Evolutionary conservation across 1,140 invertebrate genomes (phyloP).

Genomic region (Drosophila orena): DNA sequence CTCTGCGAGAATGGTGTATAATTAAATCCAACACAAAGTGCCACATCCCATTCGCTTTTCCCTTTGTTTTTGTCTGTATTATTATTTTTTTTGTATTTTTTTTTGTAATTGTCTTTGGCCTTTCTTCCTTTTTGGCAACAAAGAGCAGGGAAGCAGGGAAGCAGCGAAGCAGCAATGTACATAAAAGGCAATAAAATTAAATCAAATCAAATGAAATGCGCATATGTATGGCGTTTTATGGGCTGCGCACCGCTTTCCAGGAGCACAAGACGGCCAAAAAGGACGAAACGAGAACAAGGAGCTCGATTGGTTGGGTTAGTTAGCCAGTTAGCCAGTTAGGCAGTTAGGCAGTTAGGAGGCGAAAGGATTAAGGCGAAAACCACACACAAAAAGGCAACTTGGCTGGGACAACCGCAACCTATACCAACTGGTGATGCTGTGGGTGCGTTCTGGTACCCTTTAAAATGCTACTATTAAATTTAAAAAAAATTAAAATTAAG

Average conservation of each 20-base stretch:
- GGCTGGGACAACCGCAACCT: slow-evolving; percentile 20
- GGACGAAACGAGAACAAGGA: background rate
- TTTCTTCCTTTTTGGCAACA: slow-evolving; percentile 24
- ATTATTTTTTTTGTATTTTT: background rate
- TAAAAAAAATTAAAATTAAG: background rate
- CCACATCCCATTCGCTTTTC: background rate
- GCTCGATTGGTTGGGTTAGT: slow-evolving; percentile 6
- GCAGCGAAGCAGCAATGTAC: slow-evolving; percentile 45
- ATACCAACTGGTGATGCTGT: slow-evolving; percentile 7
- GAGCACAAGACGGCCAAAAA: background rate
- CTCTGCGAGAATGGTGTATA: too few species aligned
- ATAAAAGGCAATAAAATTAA: slow-evolving; percentile 79
- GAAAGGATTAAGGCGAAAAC: slow-evolving; percentile 69
- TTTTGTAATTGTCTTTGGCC: slow-evolving; percentile 3
- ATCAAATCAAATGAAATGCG: slow-evolving; percentile 81
- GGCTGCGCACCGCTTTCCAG: slow-evolving; percentile 29
- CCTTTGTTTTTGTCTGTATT: background rate
- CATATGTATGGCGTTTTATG: slow-evolving; percentile 73
- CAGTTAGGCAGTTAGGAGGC: slow-evolving; percentile 4
- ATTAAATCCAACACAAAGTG: slow-evolving; percentile 64
- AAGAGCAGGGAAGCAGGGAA: slow-evolving; percentile 45
- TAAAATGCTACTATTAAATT: background rate
- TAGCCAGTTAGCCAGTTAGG: background rate
- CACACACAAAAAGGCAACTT: slow-evolving; percentile 59
- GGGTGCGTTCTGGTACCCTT: background rate